phyloP scores from a whole-genome alignment of 2,797 vertebrate genomes.

The Echeneis naucrates region DNA sequence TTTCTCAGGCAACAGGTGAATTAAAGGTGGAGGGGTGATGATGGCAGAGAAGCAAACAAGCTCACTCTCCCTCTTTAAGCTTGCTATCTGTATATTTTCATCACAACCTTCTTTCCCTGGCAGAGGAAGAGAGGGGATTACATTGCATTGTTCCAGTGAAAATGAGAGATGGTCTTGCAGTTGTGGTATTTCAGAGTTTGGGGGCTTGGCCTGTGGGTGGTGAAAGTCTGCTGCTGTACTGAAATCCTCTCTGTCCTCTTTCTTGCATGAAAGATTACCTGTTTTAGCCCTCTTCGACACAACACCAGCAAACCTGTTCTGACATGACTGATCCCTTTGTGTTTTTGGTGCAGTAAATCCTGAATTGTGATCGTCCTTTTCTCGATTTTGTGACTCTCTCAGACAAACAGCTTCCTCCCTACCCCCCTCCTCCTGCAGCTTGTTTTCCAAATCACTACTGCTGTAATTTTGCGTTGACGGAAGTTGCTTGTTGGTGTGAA shows the following conservation, averaged over 20 bases:
- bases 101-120: conserved; percentile 32
- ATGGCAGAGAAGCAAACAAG: conserved; percentile 69
- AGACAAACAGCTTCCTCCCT: conserved; percentile 16
- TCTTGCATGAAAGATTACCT: conserved; percentile 26
- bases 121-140: conserved; percentile 24
- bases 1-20: conserved; percentile 58
- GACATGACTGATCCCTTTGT: conserved; percentile 17
- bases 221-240: conserved; percentile 7
- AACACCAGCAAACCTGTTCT: conserved; percentile 57
- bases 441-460: conserved; percentile 4
- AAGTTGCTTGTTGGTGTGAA: conserved; percentile 3
- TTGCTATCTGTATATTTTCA: conserved; percentile 40
- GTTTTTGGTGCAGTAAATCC: conserved; percentile 14
- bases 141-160: conserved; percentile 47
- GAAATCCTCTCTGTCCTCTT: conserved; percentile 21
- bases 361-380: conserved; percentile 10
- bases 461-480: conserved; percentile 11
- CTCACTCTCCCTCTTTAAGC: conserved; percentile 65
- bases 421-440: not conserved
- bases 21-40: conserved; percentile 65
- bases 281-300: conserved; percentile 62
- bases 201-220: not conserved
- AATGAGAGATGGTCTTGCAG: conserved; percentile 36
- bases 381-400: conserved; percentile 23
- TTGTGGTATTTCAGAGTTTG: conserved; percentile 17